Base-by-base conservation (phyloP, 2,797 vertebrate species). In the Sebastes trivittatus region DNA sequence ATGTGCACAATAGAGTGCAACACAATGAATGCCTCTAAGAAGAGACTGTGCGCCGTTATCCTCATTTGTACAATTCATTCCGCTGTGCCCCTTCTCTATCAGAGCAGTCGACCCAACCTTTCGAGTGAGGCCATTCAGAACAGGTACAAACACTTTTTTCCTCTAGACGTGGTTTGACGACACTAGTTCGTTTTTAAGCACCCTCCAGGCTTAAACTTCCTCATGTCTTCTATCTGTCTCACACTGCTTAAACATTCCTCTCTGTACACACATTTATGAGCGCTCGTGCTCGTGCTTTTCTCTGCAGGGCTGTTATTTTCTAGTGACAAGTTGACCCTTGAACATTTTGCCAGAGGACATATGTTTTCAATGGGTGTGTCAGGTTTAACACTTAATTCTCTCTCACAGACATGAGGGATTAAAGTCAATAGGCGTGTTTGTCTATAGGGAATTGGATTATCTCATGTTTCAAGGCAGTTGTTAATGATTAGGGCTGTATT, bases 401-500 rank as follows among this genome's bases (percentile, higher is more conserved):
- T 46, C 71, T 65, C 66, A 36, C 85, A 85, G 76, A 87, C 82
- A 72, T 32, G 58, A 66, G 55, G 78, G 89, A 91, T 91, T 91
- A 83, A 70, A 80, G 82, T 69, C 85, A 64, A 72, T 22, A 72
- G 80, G 70, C 64, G 6, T 60, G 61, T 65, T 55, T 30, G 83
- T 77, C 80, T 59, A n/a, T 10, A 42, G 82, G 83, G 86, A 85
- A 72, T 72, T 54, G 77, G 63, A 84, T 88, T 81, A 83, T 78
- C 81, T 89, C 73, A 38, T 63, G 79, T 87, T 88, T 67, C 72
- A 62, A 78, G 71, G 75, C 84, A 72, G 73, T 78, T 80, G 80
- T 82, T 90, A 89, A 90, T 84, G 88, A 90, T 91, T 89, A 86
- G 56, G 70, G 72, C 64, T 82, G 86, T 87, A 83, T 89, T 91